Conservation (phyloP, 2,797 vertebrate genomes). For the Gila robusta region DNA sequence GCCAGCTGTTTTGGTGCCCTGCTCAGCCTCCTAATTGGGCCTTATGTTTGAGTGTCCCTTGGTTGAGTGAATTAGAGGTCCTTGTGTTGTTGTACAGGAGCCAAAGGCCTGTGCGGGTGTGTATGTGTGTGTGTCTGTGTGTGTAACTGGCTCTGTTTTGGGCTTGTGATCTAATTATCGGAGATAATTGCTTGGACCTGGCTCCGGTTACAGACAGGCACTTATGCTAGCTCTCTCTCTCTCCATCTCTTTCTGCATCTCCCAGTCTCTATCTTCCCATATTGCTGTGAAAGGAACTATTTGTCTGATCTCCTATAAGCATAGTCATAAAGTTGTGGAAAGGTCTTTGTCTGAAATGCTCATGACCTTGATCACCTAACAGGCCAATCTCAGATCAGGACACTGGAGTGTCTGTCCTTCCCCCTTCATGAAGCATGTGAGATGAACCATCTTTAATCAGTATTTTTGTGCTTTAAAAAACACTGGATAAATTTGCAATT, state of each 20-base stretch:
- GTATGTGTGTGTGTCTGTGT: constrained; percentile 47
- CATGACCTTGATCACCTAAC: constrained; percentile 45
- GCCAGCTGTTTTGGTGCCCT: constrained; percentile 66
- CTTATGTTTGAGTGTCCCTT: constrained; percentile 65
- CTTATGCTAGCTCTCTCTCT: constrained; percentile 54
- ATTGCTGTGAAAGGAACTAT: constrained; percentile 53
- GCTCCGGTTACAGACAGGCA: constrained; percentile 62
- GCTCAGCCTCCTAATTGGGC: constrained; percentile 62
- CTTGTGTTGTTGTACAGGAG: constrained; percentile 55
- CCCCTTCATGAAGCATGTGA: constrained; percentile 36
- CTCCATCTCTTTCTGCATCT: constrained; percentile 40
- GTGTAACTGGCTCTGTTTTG: constrained; percentile 61
- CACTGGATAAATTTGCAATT: constrained; percentile 75
- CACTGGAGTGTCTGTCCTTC: constrained; percentile 2
- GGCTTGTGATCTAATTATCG: constrained; percentile 65
- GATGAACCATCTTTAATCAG: constrained; percentile 1
- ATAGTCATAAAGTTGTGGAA: constrained; percentile 53
- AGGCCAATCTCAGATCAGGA: constrained; percentile 20
- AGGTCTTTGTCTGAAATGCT: constrained; percentile 57
- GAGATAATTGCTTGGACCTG: constrained; percentile 68
- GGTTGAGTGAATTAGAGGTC: constrained; percentile 62
- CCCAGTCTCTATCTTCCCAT: constrained; percentile 33
- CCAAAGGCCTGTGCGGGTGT: constrained; percentile 45
- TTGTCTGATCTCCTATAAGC: constrained; percentile 60
- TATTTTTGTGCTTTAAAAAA: constrained; percentile 72